Percentiles rank a stretch among this genome's conserved stretches.
phyloP scores from a whole-genome alignment of 2,888 invertebrate genomes.

The Eudasyphora cyanicolor region DNA sequence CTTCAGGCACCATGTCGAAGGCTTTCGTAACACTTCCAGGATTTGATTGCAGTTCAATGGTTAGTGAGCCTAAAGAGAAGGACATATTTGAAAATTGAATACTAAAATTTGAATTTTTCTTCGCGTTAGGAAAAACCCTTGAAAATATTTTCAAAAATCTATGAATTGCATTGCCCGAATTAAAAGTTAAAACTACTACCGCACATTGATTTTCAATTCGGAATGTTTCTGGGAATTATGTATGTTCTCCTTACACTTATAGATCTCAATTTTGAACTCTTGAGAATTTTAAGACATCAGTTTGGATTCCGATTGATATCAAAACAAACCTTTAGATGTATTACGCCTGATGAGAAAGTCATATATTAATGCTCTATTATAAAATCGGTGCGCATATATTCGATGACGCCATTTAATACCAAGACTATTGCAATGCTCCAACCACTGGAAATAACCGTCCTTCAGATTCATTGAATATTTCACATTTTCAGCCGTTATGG shows the following conservation, averaged over 20 bases:
- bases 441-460: constrained; percentile 65
- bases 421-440: constrained; percentile 67
- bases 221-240: no score
- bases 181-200: no score
- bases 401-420: constrained; percentile 70
- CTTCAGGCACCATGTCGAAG: constrained; percentile 67
- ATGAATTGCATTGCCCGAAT: no score
- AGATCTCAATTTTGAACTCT: no score
- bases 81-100: neutral
- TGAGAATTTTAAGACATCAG: no score
- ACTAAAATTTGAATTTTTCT: no score
- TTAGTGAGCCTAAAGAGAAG: constrained; percentile 59
- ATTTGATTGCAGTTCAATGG: constrained; percentile 67
- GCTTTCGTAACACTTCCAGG: constrained; percentile 69
- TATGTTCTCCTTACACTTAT: no score
- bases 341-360: constrained; percentile 71
- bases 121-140: no score
- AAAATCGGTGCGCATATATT: constrained; percentile 79
- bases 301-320: no score
- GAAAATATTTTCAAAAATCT: no score
- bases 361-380: constrained; percentile 78
- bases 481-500: neutral
- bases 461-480: constrained; percentile 54
- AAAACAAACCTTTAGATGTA: no score
- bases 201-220: no score